Percentiles rank a stretch among this genome's conserved stretches.
Conservation (phyloP, 1,140 invertebrate species). For the Drosophila repletoides region DNA sequence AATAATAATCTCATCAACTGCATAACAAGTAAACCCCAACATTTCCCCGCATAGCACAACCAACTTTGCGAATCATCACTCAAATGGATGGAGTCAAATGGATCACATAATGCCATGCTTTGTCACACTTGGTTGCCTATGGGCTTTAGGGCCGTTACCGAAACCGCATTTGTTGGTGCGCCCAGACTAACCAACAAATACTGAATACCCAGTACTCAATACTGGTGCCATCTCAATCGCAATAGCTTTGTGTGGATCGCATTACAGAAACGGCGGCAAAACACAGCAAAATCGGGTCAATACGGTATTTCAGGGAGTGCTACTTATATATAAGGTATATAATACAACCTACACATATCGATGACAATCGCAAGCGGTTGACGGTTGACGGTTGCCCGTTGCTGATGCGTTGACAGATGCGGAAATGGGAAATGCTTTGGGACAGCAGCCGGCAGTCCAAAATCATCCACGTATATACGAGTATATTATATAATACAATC, state of each 20-base stretch:
- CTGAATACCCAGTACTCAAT: conserved; percentile 16
- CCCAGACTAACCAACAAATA: background rate
- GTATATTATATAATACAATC: background rate
- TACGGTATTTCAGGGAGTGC: conserved; percentile 66
- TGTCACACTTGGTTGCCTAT: conserved; percentile 68
- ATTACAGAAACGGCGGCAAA: conserved; percentile 40
- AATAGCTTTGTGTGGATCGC: conserved; percentile 38
- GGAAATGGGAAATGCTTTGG: conserved; percentile 43
- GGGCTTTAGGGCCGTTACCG: conserved; percentile 33
- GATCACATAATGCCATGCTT: conserved; percentile 60
- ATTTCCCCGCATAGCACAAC: conserved; percentile 11
- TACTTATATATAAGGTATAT: background rate
- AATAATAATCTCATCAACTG: conserved; percentile 19
- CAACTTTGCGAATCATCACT: conserved; percentile 51
- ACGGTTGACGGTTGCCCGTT: too few relatives aligned
- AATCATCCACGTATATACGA: background rate
- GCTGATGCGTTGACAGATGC: conserved; percentile 21
- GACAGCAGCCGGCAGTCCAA: conserved; percentile 6
- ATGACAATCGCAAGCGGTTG: conserved; percentile 47
- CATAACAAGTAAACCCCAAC: conserved; percentile 35
- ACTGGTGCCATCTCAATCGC: conserved; percentile 30
- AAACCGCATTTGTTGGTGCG: conserved; percentile 40
- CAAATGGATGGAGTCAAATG: conserved; percentile 36
- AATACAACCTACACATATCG: conserved; percentile 27
- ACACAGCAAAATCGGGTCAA: conserved; percentile 70